Evolutionary conservation across 2,797 vertebrate species (phyloP).

Genomic region (Cuniculus paca): DNA sequence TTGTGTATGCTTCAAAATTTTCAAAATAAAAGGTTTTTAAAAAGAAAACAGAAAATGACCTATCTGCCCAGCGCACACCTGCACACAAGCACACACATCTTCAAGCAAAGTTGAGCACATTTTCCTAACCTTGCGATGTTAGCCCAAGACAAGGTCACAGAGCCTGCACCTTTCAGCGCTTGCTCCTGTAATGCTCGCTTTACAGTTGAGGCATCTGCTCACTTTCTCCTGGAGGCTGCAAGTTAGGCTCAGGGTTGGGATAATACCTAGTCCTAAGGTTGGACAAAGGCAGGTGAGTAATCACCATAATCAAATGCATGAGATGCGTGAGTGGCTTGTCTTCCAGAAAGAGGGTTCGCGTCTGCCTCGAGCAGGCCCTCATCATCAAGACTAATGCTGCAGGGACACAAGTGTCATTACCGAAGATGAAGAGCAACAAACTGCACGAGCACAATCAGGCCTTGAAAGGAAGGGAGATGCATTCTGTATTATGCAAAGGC

Average conservation of each 20-base stretch:
- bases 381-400: constrained; percentile 73
- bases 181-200: not conserved
- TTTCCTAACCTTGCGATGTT: not conserved
- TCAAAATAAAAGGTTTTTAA: not conserved
- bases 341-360: constrained; percentile 65
- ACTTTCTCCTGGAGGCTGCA: constrained; percentile 57
- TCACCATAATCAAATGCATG: constrained; percentile 75
- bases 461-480: constrained; percentile 63
- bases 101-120: constrained; percentile 29
- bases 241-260: constrained; percentile 52
- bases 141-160: not conserved
- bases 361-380: constrained; percentile 72
- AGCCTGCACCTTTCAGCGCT: not conserved
- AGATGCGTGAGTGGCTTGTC: constrained; percentile 72
- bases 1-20: constrained; percentile 33
- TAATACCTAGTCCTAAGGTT: constrained; percentile 46
- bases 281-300: constrained; percentile 75
- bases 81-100: constrained; percentile 29
- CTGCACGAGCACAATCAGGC: constrained; percentile 71
- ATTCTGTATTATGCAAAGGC: constrained; percentile 66
- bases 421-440: constrained; percentile 72
- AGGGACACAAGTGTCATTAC: constrained; percentile 72
- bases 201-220: not conserved
- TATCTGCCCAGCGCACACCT: not conserved
- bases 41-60: constrained; percentile 14